Evolutionary conservation across 1,140 invertebrate species (phyloP).

Genomic region (Thaumetopoea pityocampa): DNA sequence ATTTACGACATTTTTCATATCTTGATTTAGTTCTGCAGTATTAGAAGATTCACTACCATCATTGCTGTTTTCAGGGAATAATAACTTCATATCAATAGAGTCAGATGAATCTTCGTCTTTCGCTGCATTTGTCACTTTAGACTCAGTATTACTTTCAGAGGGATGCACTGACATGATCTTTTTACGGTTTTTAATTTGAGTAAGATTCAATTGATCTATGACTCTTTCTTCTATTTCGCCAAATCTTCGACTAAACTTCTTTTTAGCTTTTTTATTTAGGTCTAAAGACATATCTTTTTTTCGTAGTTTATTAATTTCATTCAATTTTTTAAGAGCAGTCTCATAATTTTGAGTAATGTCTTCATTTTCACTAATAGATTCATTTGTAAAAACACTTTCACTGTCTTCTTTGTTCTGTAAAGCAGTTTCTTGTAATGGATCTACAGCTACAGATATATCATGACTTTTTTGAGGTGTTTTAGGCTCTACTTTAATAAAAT

Average conservation of each 20-base stretch:
- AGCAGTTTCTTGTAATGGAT: constrained; percentile 39
- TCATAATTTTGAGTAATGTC: constrained; percentile 56
- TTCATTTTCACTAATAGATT: constrained; percentile 42
- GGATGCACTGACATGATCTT: constrained; percentile 13
- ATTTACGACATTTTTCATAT: constrained; percentile 10
- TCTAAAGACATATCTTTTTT: constrained; percentile 48
- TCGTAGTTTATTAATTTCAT: constrained; percentile 31
- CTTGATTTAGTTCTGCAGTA: constrained; percentile 12
- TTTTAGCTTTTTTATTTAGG: constrained; percentile 37
- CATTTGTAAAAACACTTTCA: constrained; percentile 24
- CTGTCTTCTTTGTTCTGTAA: constrained; percentile 2
- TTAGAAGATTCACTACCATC: constrained; percentile 28
- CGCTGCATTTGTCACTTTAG: constrained; percentile 6
- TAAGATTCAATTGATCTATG: constrained; percentile 60
- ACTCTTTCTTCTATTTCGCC: constrained; percentile 32
- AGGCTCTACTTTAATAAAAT: constrained; percentile 40
- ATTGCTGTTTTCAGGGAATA: constrained; percentile 57
- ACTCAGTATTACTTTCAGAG: constrained; percentile 9
- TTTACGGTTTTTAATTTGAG: constrained; percentile 35
- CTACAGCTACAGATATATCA: constrained; percentile 36
- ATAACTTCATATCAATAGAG: constrained; percentile 50
- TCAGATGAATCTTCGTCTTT: constrained; percentile 36
- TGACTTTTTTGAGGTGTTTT: constrained; percentile 39
- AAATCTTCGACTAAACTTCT: too few relatives aligned
- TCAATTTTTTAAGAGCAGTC: constrained; percentile 42